A percentile compares a stretch with the other conserved stretches of the same genome.
phyloP scores from a whole-genome alignment of 2,888 invertebrate species.

The Andrena chrysosceles region DNA sequence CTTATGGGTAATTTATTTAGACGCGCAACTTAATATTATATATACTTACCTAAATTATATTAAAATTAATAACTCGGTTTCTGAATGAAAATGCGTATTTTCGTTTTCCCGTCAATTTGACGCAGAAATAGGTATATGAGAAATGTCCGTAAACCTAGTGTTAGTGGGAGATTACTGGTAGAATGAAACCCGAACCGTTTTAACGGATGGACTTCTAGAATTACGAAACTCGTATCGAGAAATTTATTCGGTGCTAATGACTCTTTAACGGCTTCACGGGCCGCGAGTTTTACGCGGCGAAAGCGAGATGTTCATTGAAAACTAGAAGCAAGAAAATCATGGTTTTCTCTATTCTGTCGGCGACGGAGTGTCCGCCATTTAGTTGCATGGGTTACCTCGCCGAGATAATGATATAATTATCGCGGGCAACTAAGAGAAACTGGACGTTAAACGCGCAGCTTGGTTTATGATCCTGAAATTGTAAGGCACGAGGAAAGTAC shows the following conservation, averaged over 20 bases:
- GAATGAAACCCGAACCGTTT: neutral
- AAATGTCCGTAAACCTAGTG: no score
- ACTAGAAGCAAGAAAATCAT: constrained; percentile 25
- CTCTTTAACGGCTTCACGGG: constrained; percentile 34
- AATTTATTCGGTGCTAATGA: constrained; percentile 35
- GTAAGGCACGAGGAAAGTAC: constrained; percentile 36
- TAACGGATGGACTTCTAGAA: neutral
- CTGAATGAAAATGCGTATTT: no score
- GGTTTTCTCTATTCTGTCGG: constrained; percentile 41
- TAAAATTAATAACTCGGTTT: no score
- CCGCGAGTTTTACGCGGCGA: constrained; percentile 18
- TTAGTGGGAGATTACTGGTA: no score
- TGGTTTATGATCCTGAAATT: constrained; percentile 62
- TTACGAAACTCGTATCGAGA: constrained; percentile 17
- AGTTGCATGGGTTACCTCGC: constrained; percentile 16
- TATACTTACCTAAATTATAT: no score
- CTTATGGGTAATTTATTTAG: no score
- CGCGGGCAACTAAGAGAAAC: constrained; percentile 51
- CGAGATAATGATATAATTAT: constrained; percentile 47
- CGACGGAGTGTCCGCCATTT: constrained; percentile 11
- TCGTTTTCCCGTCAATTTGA: no score
- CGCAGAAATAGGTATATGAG: no score
- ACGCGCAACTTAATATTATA: no score
- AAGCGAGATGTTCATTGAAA: constrained; percentile 33
- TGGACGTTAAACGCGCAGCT: constrained; percentile 19